Percentiles rank a stretch among this genome's conserved stretches.
Conservation (phyloP, 2,797 vertebrate genomes). For the Danionella dracula region DNA sequence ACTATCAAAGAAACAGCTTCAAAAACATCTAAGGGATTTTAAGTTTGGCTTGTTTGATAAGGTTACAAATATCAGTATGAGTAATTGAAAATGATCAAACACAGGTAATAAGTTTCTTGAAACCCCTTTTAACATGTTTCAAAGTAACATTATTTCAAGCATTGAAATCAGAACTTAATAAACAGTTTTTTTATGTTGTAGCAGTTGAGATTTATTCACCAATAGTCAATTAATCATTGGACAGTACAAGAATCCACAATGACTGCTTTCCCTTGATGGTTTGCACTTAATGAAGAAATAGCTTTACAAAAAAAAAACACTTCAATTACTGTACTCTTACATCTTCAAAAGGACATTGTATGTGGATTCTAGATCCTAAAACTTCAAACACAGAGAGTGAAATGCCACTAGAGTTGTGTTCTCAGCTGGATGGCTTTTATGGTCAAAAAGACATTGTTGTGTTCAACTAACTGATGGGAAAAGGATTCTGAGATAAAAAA, state of each 20-base stretch:
- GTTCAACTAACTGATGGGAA: constrained; percentile 32
- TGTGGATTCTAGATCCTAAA: too few relatives aligned
- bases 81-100: not conserved
- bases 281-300: not conserved
- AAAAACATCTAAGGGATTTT: not conserved
- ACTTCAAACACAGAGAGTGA: constrained; percentile 6
- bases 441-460: constrained; percentile 25
- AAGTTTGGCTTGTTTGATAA: not conserved
- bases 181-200: too few relatives aligned
- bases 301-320: not conserved
- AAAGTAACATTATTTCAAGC: too few relatives aligned
- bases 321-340: not conserved
- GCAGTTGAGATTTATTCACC: too few relatives aligned
- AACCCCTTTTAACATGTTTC: too few relatives aligned
- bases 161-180: too few relatives aligned
- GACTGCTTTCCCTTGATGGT: not conserved
- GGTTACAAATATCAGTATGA: not conserved
- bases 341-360: not conserved
- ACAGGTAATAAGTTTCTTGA: not conserved
- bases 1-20: not conserved
- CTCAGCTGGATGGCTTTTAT: constrained; percentile 20
- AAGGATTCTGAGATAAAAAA: constrained; percentile 40
- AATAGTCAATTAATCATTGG: not conserved
- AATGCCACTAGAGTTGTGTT: constrained; percentile 19
- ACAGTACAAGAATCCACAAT: not conserved